Evolutionary conservation across 2,797 vertebrate species (phyloP), one percentile per base, ranked within the genome.

Genomic region (Caiman crocodilus): DNA sequence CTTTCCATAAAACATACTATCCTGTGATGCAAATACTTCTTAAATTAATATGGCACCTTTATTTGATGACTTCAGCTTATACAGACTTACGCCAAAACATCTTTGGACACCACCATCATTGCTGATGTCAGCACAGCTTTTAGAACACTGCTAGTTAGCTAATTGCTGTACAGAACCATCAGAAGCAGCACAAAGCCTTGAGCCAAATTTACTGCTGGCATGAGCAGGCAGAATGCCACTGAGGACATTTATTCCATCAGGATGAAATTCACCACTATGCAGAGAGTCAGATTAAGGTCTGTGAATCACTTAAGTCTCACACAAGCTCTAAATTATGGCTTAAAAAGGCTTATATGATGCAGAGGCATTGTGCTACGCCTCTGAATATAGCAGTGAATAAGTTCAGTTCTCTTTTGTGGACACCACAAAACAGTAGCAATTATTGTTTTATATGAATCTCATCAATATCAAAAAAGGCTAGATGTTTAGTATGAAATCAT

Each of bases 101-200:
- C 81, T 90, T 93, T 95, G 96, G 95, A 91, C 91, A 92, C 65
- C 77, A 69, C 65, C 79, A 77, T 7, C 18, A 16, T 3, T 92
- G 96, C 96, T 97, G 96, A 95, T 93, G 90, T 97, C 96, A 95
- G 95, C 96, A 26, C 5, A 28, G 85, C 88, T 90, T 92, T 59
- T 80, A 89, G 92, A 93, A 88, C 88, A 95, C 86, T 90, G 87
- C 88, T 94, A 96, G 96, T 96, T 97, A 96, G 93, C 93, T 96
- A 95, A 96, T 96, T 95, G 90, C 92, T 94, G 92, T 56, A 83
- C 93, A 92, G 94, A 92, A 92, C 56, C 74, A 63, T 63, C 94
- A 90, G 15, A 30, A 74, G 83, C 81, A 94, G 79, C 2, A 9
- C 74, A 69, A 89, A 78, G 55, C 61, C 50, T 17, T 35, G 64